phyloP scores from a whole-genome alignment of 2,888 invertebrate species.

The Heliconius sara region DNA sequence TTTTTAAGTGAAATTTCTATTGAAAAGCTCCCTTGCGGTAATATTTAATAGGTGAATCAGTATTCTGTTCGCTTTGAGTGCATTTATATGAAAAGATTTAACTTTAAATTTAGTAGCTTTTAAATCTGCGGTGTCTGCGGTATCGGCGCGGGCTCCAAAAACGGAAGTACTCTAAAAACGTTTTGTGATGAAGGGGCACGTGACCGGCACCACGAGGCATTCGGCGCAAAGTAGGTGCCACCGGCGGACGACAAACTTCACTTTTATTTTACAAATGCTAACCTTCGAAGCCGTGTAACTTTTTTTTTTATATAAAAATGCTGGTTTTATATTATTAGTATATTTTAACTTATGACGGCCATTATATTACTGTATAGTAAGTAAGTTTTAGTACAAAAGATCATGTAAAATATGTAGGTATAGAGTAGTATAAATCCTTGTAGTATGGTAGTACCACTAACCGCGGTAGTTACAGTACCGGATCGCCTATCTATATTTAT shows the following conservation, averaged over 20 bases:
- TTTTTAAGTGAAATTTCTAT: not conserved
- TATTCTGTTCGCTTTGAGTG: conserved; percentile 39
- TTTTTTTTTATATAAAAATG: not conserved
- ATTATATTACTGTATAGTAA: no score
- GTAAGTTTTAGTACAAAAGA: no score
- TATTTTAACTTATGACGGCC: not conserved
- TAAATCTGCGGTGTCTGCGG: conserved; percentile 47
- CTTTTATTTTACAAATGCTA: conserved; percentile 17
- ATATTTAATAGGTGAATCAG: conserved; percentile 29
- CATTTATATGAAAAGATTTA: conserved; percentile 38
- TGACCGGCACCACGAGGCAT: conserved; percentile 56
- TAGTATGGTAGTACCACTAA: no score
- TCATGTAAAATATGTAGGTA: no score
- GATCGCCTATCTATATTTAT: no score
- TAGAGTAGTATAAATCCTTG: no score
- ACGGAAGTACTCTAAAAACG: conserved; percentile 76
- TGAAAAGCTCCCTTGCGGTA: conserved; percentile 16
- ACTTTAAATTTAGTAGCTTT: conserved; percentile 41
- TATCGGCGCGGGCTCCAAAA: conserved; percentile 54
- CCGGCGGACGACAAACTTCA: conserved; percentile 19
- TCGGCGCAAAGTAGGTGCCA: conserved; percentile 22
- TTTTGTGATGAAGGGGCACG: conserved; percentile 72
- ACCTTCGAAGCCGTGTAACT: not conserved
- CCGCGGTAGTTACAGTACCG: no score
- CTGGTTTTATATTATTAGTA: not conserved